Base-by-base conservation (phyloP, 2,797 vertebrate species). In the Myotis planiceps region DNA sequence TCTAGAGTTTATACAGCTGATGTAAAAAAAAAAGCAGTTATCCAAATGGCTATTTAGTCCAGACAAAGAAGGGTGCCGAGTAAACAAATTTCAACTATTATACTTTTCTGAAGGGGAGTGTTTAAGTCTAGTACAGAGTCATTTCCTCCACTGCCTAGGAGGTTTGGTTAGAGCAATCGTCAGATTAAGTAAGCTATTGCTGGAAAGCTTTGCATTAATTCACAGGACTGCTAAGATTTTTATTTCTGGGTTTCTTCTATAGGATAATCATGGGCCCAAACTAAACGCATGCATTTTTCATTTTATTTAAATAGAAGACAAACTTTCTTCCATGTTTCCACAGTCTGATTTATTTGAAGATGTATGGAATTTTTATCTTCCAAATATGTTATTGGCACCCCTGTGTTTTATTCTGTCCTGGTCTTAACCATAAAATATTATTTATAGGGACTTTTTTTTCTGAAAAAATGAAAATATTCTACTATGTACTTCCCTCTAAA, bases 261-360 rank as follows among this genome's bases (percentile, higher is more conserved):
- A 51, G 45, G 15, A 39, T 87, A 72, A 68, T 45, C 6, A 80
- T 47, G 7, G 8, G 21, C n/a, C 49, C 76, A 81, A 89, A 66
- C 3, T 29, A 92, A 53, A 55, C 14, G 10, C 12, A 72, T 32
- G 47, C 10, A 15, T 55, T 53, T 72, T 88, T 86, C 18, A 86
- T 66, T 94, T 92, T 47, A 63, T 89, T 93, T 88, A 78, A 92
- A n/a, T 69, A 84, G 29, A 92, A 87, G 18, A 45, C n/a, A 85
- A 72, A 34, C 1, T 21, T 81, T 71, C 45, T 81, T 75, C 6
- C 47, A 32, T 83, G 34, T 76, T 76, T 1, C 27, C 15, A 53
- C 25, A 60, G 3, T 85, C 21, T 81, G 60, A 71, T 69, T 71
- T 13, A 49, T 42, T 88, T 71, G 12, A 85, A 74, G 3, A 68